Base-by-base conservation (phyloP, 2,113 vertebrate species). In the Athene noctua region DNA sequence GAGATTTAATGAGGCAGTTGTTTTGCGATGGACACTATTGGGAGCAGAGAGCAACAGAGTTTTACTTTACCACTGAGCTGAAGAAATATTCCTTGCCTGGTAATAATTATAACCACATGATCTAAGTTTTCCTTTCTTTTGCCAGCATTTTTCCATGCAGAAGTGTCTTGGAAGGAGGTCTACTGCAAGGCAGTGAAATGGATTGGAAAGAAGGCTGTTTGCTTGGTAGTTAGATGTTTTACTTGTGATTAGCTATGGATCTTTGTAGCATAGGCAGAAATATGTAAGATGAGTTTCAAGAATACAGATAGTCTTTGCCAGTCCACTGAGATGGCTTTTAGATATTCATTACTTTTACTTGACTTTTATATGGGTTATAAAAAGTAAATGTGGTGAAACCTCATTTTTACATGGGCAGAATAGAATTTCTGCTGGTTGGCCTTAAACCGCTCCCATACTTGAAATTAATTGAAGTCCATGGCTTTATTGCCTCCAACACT, bases 41-140 rank as follows among this genome's bases (percentile, higher is more conserved):
- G 98, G 98, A 98, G 98, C 98, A 98, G 98, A 98, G 98, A 98
- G 98, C 97, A 98, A 98, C 98, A 98, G 98, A 98, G 98, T 98
- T 98, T 99, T 98, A 98, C 98, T 99, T 99, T 98, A 98, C 98
- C 98, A 98, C 98, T 97, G 98, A 97, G 98, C 98, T 98, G 98
- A 97, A 98, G 98, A 98, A 98, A 97, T 98, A 98, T 98, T 98
- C 98, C 97, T 98, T 97, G 98, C 98, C 98, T 99, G 98, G 98
- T 98, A 99, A 98, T 99, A 99, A 99, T 99, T 99, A 99, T 98
- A 99, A 98, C 98, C 99, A 99, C 99, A 99, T 99, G 99, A 98
- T 98, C 98, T 97, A 92, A 97, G 97, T 98, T 97, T 98, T 98
- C 97, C 97, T 98, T 98, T 97, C 97, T 97, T 98, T 97, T 97